Conservation (phyloP, 2,113 vertebrate genomes). For the Tragelaphus imberbis region DNA sequence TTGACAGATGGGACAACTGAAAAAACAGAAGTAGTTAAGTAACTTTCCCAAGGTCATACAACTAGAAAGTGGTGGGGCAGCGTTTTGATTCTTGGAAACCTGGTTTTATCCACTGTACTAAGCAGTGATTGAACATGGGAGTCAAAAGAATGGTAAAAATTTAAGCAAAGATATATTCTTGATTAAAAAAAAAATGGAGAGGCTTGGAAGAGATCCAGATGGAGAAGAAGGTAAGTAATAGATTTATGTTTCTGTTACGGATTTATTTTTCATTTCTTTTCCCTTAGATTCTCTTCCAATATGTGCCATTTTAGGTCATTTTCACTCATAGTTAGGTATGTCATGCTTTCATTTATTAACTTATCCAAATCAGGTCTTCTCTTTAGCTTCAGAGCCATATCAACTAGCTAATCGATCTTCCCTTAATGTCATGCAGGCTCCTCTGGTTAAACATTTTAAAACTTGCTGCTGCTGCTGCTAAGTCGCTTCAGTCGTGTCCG, state of each 20-base stretch:
- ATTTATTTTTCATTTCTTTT: neutral
- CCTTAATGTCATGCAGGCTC: neutral
- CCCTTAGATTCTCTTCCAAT: neutral
- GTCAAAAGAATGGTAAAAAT: neutral
- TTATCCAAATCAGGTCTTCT: neutral
- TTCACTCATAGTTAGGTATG: neutral
- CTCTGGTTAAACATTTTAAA: constrained; percentile 11
- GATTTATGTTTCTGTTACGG: neutral
- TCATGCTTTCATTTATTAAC: constrained; percentile 9
- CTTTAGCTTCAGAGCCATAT: neutral
- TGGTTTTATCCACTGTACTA: neutral
- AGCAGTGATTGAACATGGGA: constrained; percentile 2
- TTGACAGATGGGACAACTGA: constrained; percentile 22
- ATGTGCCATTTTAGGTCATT: neutral
- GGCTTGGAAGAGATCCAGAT: constrained; percentile 19
- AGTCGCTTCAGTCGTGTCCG: no score
- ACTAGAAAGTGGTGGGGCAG: neutral
- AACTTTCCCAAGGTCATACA: neutral
- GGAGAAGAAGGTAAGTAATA: constrained; percentile 46
- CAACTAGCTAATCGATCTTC: neutral
- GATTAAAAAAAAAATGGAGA: neutral
- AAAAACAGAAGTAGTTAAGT: neutral
- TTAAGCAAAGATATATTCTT: constrained; percentile 36
- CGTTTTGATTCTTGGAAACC: neutral
- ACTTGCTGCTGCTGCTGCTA: no score